Conservation (phyloP, 2,113 vertebrate genomes). For the Electrona antarctica region DNA sequence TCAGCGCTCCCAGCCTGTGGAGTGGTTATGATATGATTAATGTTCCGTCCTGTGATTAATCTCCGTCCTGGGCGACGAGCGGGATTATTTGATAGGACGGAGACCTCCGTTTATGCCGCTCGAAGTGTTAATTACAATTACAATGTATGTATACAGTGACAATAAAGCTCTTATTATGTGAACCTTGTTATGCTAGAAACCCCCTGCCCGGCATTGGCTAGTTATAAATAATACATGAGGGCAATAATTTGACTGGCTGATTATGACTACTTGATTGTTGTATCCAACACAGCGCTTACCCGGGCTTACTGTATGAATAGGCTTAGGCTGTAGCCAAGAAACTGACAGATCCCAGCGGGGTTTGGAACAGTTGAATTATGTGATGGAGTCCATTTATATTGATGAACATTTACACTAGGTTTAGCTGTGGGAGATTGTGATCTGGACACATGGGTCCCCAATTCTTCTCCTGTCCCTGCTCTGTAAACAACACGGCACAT, state of each 20-base stretch:
- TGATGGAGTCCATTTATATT: conserved; percentile 12
- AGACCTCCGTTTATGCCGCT: too few relatives aligned
- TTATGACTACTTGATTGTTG: conserved; percentile 46
- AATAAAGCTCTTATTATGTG: conserved; percentile 49
- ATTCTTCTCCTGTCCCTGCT: neutral
- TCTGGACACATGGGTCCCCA: neutral
- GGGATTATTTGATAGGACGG: too few relatives aligned
- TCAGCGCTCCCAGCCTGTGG: too few relatives aligned
- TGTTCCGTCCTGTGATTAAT: too few relatives aligned
- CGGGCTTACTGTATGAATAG: conserved; percentile 22
- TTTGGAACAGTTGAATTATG: conserved; percentile 21
- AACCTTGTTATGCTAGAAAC: conserved; percentile 27
- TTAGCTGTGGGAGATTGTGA: neutral
- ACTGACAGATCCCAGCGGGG: neutral
- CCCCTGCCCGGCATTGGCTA: conserved; percentile 43
- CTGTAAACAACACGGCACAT: neutral
- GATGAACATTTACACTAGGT: conserved; percentile 6
- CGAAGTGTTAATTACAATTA: too few relatives aligned
- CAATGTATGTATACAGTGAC: neutral
- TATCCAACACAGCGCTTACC: conserved; percentile 39
- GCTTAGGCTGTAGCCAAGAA: conserved; percentile 27
- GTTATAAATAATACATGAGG: conserved; percentile 26
- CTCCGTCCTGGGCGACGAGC: too few relatives aligned
- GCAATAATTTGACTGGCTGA: conserved; percentile 34
- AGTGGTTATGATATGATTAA: too few relatives aligned